Evolutionary conservation across 2,888 invertebrate species (phyloP).

Genomic region (Dryococelus australis): DNA sequence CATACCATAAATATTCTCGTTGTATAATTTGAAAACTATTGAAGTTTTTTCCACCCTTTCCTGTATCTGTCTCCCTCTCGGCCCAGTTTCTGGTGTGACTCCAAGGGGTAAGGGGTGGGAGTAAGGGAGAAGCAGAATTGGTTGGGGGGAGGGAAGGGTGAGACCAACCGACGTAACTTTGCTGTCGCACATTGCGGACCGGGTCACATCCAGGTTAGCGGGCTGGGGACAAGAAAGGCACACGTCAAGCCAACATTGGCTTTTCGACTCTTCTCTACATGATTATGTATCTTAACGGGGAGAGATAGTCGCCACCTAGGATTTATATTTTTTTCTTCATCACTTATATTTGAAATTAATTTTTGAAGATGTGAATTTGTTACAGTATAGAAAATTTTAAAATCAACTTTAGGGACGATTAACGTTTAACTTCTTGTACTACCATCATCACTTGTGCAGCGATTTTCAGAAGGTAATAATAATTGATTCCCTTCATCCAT

Average conservation of each 20-base stretch:
- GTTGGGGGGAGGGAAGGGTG: slow-evolving; percentile 1
- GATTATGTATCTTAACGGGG: too few relatives aligned
- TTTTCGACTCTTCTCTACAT: too few relatives aligned
- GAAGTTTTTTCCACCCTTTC: slow-evolving; percentile 30
- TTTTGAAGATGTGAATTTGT: too few relatives aligned
- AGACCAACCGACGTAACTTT: slow-evolving; percentile 36
- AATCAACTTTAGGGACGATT: too few relatives aligned
- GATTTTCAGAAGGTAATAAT: too few relatives aligned
- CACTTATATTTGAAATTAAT: too few relatives aligned
- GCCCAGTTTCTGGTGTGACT: neutral
- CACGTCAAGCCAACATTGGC: neutral
- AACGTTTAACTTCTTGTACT: too few relatives aligned
- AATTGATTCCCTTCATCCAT: too few relatives aligned
- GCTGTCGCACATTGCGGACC: neutral
- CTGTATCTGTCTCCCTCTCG: neutral
- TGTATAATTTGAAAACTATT: slow-evolving; percentile 40
- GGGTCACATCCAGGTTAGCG: neutral
- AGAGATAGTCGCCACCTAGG: too few relatives aligned
- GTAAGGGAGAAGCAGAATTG: slow-evolving; percentile 1
- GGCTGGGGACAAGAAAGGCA: neutral
- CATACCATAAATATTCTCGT: slow-evolving; percentile 35
- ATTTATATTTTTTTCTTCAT: too few relatives aligned
- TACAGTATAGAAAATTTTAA: too few relatives aligned
- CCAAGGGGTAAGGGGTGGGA: slow-evolving; percentile 28
- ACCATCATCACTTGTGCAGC: too few relatives aligned